These are phyloP conservation scores for Ypsolopha scabrella DNA, from an alignment of 2,888 invertebrate species.

Conservation along the genomic window DNA sequence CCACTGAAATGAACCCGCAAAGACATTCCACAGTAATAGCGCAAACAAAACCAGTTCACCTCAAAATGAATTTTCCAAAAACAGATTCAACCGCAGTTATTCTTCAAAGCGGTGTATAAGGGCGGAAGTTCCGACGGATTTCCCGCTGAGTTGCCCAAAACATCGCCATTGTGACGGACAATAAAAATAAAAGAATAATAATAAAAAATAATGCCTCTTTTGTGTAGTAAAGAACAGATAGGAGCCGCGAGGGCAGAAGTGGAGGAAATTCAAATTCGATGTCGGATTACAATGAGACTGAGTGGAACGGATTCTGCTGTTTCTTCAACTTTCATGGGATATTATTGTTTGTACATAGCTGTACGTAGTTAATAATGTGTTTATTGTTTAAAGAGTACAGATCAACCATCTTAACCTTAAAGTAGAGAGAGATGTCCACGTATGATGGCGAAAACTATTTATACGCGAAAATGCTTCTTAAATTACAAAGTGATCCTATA, in stretches of 20 bases:
- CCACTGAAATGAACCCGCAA: too few species aligned
- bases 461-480: too few species aligned
- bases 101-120: constrained; percentile 12
- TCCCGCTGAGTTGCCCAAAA: constrained; percentile 9
- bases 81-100: constrained; percentile 15
- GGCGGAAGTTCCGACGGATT: constrained; percentile 16
- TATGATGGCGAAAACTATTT: too few species aligned
- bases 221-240: constrained; percentile 7
- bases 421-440: too few species aligned
- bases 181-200: constrained; percentile 45
- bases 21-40: neutral
- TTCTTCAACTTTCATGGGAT: too few species aligned
- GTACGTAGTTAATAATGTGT: too few species aligned
- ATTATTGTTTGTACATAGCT: too few species aligned
- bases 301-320: too few species aligned
- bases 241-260: neutral
- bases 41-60: constrained; percentile 4
- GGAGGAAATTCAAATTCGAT: constrained; percentile 37
- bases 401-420: too few species aligned
- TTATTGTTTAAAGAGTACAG: too few species aligned
- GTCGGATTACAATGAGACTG: constrained; percentile 24
- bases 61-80: constrained; percentile 11
- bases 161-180: constrained; percentile 26
- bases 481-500: too few species aligned
- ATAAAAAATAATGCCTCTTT: constrained; percentile 40